Evolutionary conservation across 2,888 invertebrate genomes (phyloP).

Genomic region (Erebia palarica): DNA sequence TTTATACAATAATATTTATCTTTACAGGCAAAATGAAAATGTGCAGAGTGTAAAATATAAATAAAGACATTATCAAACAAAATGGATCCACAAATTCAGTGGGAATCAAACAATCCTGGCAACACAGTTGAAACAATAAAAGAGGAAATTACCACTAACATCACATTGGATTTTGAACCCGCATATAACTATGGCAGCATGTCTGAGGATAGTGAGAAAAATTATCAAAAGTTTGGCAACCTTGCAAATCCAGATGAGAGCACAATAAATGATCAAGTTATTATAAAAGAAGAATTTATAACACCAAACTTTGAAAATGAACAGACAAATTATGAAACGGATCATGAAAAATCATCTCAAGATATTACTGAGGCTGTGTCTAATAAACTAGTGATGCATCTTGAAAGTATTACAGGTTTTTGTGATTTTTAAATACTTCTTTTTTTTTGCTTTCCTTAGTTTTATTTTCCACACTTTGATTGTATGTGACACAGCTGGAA

Average conservation of each 20-base stretch:
- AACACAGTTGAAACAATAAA: constrained; percentile 8
- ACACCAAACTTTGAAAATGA: constrained; percentile 27
- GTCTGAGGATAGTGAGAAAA: constrained; percentile 1
- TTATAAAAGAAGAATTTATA: constrained; percentile 35
- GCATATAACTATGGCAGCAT: neutral
- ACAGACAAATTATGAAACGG: constrained; percentile 21
- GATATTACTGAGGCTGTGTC: constrained; percentile 25
- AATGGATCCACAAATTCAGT: constrained; percentile 17
- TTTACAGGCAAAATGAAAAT: constrained; percentile 14
- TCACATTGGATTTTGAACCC: constrained; percentile 13
- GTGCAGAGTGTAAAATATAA: neutral
- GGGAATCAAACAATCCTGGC: constrained; percentile 7
- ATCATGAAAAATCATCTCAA: constrained; percentile 16
- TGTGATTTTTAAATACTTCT: constrained; percentile 11
- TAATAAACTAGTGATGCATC: constrained; percentile 18
- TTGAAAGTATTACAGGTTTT: constrained; percentile 23
- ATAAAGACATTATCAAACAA: neutral
- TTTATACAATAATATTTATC: neutral
- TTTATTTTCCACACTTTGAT: no score
- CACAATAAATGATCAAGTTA: constrained; percentile 15
- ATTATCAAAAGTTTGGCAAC: constrained; percentile 4
- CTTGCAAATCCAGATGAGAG: neutral
- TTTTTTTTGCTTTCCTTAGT: no score
- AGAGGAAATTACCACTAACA: constrained; percentile 12
- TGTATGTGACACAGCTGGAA: no score